A percentile compares a stretch with the other conserved stretches of the same genome.
These are phyloP conservation scores for Machimus atricapillus DNA, from an alignment of 2,888 invertebrate species.

Conservation along the genomic window DNA sequence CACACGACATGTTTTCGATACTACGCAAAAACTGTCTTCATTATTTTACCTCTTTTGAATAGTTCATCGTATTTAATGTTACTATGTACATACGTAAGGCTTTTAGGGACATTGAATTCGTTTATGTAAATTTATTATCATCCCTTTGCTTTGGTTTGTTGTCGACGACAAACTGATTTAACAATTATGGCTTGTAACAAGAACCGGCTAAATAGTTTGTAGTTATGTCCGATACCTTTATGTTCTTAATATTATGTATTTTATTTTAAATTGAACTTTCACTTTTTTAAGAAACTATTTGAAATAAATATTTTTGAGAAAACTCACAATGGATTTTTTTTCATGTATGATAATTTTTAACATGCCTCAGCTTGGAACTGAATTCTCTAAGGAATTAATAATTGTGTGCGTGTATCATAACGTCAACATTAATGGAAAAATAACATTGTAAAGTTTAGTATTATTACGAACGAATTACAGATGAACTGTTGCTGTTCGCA, in stretches of 20 bases:
- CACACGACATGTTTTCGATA: neutral
- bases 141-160: neutral
- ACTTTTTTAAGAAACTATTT: slow-evolving; percentile 36
- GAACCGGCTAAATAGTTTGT: neutral
- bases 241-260: slow-evolving; percentile 1
- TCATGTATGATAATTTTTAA: too few relatives aligned
- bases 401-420: too few relatives aligned
- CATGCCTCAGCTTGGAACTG: too few relatives aligned
- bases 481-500: too few relatives aligned
- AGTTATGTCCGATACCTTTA: neutral
- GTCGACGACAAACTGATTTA: slow-evolving; percentile 6
- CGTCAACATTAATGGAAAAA: too few relatives aligned
- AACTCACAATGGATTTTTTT: slow-evolving; percentile 7
- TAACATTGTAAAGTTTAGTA: too few relatives aligned
- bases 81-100: slow-evolving; percentile 16
- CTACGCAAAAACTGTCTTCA: neutral
- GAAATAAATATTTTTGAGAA: slow-evolving; percentile 39
- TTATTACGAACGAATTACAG: too few relatives aligned
- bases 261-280: slow-evolving; percentile 23
- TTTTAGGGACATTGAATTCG: neutral
- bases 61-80: slow-evolving; percentile 9
- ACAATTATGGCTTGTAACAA: slow-evolving; percentile 12
- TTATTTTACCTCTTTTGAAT: slow-evolving; percentile 2
- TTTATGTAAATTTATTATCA: neutral
- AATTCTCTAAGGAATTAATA: too few relatives aligned